Evolutionary conservation across 2,888 invertebrate species (phyloP).

Genomic region (Drosophila parthenogenetica): DNA sequence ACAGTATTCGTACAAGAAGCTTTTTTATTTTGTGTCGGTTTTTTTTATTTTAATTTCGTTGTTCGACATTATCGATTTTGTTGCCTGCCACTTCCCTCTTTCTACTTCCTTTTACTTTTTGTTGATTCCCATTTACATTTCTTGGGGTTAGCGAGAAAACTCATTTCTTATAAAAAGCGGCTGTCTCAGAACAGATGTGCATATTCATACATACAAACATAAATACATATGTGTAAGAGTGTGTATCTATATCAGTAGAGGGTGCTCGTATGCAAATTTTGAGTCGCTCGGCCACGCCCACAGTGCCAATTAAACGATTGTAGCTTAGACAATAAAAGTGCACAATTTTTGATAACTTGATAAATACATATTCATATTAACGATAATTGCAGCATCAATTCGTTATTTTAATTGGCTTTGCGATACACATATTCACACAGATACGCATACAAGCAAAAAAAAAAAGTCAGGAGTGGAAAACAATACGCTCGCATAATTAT

Average conservation of each 20-base stretch:
- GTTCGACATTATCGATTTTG: constrained; percentile 69
- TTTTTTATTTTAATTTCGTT: constrained; percentile 73
- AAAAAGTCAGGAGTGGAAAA: background rate
- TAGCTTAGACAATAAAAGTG: no score
- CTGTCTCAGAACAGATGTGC: constrained; percentile 13
- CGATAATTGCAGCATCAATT: constrained; percentile 2
- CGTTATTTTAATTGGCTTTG: constrained; percentile 56
- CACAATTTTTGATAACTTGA: no score
- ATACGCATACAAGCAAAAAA: background rate
- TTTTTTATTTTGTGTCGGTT: constrained; percentile 54
- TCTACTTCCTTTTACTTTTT: constrained; percentile 10
- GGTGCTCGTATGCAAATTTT: constrained; percentile 28
- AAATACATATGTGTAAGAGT: background rate
- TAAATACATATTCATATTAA: no score
- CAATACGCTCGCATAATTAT: background rate
- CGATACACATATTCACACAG: background rate
- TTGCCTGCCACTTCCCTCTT: constrained; percentile 48
- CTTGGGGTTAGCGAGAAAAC: constrained; percentile 18
- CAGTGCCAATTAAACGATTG: constrained; percentile 24
- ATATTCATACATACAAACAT: background rate
- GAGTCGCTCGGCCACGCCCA: constrained; percentile 39
- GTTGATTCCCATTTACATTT: constrained; percentile 50
- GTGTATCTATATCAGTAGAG: background rate
- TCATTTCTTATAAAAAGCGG: constrained; percentile 44
- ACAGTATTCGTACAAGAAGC: constrained; percentile 26